Percentiles rank a stretch among this genome's conserved stretches.
These are phyloP conservation scores for Chymomyza fuscimana DNA, from an alignment of 2,888 invertebrate species.

Conservation along the genomic window DNA sequence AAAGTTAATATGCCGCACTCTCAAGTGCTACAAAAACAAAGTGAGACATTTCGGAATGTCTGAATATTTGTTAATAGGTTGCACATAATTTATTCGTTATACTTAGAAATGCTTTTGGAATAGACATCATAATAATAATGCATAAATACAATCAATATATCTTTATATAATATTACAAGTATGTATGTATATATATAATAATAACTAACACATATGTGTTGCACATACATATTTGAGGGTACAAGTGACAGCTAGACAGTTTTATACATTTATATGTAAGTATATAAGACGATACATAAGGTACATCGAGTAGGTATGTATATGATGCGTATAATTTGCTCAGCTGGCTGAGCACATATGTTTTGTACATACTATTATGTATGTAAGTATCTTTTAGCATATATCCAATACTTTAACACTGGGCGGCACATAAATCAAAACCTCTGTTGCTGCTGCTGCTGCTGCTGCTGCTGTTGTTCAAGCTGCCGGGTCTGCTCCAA, in stretches of 20 bases:
- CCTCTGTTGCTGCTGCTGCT: background rate
- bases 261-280: conserved; percentile 11
- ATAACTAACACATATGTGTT: background rate
- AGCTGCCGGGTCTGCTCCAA: background rate
- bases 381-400: background rate
- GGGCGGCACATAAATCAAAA: background rate
- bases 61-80: background rate
- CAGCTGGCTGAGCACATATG: background rate
- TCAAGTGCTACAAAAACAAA: too few relatives aligned
- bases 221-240: background rate
- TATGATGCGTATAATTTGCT: background rate
- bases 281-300: conserved; percentile 3
- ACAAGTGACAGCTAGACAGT: conserved; percentile 2
- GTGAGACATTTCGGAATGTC: background rate
- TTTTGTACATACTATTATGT: background rate
- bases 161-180: background rate
- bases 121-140: background rate
- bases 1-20: background rate
- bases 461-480: too few relatives aligned
- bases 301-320: conserved; percentile 2
- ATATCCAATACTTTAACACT: background rate
- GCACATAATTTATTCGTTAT: conserved; percentile 2
- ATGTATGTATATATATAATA: background rate
- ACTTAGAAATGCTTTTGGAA: background rate
- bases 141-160: background rate